These are phyloP conservation scores for Noctua fimbriata DNA, from an alignment of 2,888 invertebrate species.

Conservation along the genomic window DNA sequence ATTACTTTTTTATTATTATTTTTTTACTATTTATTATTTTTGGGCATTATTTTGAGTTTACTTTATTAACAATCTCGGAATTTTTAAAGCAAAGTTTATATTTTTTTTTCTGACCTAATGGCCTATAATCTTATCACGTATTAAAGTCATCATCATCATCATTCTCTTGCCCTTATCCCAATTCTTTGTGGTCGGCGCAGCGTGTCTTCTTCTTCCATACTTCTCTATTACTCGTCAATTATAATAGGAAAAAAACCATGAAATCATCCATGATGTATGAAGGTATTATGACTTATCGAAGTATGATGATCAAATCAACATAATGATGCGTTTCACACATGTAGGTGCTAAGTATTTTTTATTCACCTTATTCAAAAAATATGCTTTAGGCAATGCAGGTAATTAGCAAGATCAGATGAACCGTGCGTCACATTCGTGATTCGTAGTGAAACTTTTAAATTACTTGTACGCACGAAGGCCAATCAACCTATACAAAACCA, in stretches of 20 bases:
- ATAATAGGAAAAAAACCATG: neutral
- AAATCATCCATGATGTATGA: neutral
- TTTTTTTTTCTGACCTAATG: neutral
- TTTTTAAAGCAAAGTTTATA: neutral
- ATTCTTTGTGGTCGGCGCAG: no score
- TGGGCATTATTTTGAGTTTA: no score
- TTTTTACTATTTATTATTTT: no score
- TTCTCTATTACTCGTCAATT: no score
- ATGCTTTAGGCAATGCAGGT: neutral
- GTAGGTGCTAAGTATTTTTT: neutral
- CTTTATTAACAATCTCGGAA: neutral
- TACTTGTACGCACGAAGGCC: no score
- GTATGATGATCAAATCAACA: constrained; percentile 5
- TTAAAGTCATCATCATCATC: neutral
- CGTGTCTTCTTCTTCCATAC: no score
- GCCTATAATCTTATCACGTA: neutral
- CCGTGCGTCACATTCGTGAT: neutral
- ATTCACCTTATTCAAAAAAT: neutral
- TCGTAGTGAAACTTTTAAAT: neutral
- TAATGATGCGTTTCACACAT: neutral
- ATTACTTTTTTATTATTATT: no score
- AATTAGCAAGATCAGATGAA: neutral
- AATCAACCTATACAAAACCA: no score
- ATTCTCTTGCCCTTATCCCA: no score
- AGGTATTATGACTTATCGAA: neutral